Base-by-base conservation (phyloP, 92 coral and sea anemone genomes). In the Porites lobata region DNA sequence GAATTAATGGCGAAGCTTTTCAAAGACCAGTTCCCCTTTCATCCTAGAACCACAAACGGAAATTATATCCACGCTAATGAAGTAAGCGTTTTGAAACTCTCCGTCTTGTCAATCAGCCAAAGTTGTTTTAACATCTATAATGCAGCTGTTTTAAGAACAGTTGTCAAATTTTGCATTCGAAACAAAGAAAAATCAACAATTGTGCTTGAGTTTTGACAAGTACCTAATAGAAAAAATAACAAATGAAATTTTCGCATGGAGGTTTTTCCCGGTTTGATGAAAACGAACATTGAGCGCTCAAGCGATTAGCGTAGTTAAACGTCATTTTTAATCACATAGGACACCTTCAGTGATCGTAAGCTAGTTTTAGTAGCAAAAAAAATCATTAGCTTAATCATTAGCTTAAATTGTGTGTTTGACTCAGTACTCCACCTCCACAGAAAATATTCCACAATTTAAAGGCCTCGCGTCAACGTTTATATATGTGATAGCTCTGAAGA, bases 161-260 rank as follows among this genome's bases (percentile, higher is more conserved):
- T 26, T 56, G 80, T 76, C 80, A 76, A 76, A 56, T 63, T 76
- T 43, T 76, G 13, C 47, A 76, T 53, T 22, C 43, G 26, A 53
- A 32, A 76, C 57, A 76, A 26, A 9, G 61, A 50, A 76, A 38
- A 56, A 56, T 17, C 65, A 57, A 9, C 56, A 12, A 53, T 76
- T 76, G 24, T 63, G 65, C 11, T 18, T 75, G 54, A 75, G 61
- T 1, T 56, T 11, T 14, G 61, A 56, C 61, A 56, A 56, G 13
- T 14, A 14, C 61, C 4, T 14, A 10, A 10, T 13, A 56, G 15
- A 56, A 14, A 56, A 56, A 56, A 56, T 56, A 10, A 56, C 11
- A 14, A 14, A 56, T 10, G 15, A 14, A 14, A 56, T 10, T 10
- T 56, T 56, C 13, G 11, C 12, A 9, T 9, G 2, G 15, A 9